Percentiles rank a stretch among this genome's conserved stretches.
These are phyloP conservation scores for Echinops telfairi DNA, from an alignment of 2,113 vertebrate genomes.

Conservation along the genomic window DNA sequence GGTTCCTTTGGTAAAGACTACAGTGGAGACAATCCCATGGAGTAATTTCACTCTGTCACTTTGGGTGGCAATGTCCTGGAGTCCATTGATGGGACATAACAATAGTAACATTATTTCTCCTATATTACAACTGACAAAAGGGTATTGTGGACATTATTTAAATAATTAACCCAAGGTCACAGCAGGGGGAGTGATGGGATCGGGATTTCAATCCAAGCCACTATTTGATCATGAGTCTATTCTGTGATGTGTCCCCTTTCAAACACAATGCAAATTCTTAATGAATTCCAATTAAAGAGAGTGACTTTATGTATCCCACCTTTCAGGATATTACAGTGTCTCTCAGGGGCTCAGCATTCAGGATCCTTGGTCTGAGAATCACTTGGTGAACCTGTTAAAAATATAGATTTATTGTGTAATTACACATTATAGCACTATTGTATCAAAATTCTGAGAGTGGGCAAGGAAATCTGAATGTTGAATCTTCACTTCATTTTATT, in stretches of 20 bases:
- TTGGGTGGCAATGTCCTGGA: neutral
- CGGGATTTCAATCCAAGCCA: neutral
- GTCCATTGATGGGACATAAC: neutral
- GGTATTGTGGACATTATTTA: neutral
- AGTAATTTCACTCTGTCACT: neutral
- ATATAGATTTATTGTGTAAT: neutral
- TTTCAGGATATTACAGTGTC: neutral
- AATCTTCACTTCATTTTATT: neutral
- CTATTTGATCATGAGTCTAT: neutral
- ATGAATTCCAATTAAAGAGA: neutral
- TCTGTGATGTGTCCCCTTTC: neutral
- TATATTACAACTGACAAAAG: neutral
- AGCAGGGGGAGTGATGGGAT: neutral
- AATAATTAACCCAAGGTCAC: neutral
- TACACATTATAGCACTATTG: neutral
- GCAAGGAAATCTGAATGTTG: neutral
- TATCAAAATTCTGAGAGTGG: neutral
- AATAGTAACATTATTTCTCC: neutral
- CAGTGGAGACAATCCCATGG: neutral
- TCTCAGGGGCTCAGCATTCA: neutral
- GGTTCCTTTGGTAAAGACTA: neutral
- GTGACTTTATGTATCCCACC: too few relatives aligned
- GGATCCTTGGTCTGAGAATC: neutral
- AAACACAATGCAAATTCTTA: neutral
- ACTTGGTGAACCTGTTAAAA: neutral